These are phyloP conservation scores for Isurus oxyrinchus DNA, from an alignment of 2,113 vertebrate genomes.

Conservation along the genomic window DNA sequence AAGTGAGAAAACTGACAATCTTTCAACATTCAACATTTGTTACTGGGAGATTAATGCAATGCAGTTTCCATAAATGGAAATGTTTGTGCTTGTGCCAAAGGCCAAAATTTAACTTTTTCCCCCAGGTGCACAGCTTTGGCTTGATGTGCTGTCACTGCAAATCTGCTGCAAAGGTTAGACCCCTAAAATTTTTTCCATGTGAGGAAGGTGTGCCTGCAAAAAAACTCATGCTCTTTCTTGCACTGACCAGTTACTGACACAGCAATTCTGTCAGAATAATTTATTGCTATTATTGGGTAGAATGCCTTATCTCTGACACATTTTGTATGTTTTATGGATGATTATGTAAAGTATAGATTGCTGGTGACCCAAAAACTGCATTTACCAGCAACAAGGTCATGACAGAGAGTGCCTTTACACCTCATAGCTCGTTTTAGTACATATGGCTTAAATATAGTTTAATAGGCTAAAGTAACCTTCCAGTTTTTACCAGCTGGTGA, in stretches of 20 bases:
- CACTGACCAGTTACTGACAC: conserved; percentile 45
- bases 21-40: conserved; percentile 27
- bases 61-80: conserved; percentile 33
- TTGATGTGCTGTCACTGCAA: conserved; percentile 39
- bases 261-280: conserved; percentile 49
- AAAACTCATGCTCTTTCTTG: conserved; percentile 40
- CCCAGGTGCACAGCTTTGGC: conserved; percentile 37
- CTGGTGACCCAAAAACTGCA: conserved; percentile 52
- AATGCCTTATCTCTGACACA: conserved; percentile 51
- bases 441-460: conserved; percentile 37
- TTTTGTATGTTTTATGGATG: conserved; percentile 56
- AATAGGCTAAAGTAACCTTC: conserved; percentile 36
- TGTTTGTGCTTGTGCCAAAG: conserved; percentile 34
- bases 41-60: conserved; percentile 33
- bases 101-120: conserved; percentile 31
- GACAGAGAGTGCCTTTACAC: conserved; percentile 34
- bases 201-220: conserved; percentile 37
- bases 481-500: conserved; percentile 12
- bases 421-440: conserved; percentile 34
- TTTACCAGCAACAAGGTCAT: conserved; percentile 40
- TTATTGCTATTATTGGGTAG: conserved; percentile 52
- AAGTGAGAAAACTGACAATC: conserved; percentile 23
- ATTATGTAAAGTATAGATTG: conserved; percentile 47
- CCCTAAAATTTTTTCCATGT: conserved; percentile 38
- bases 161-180: conserved; percentile 38